Base-by-base conservation (phyloP, 1,140 invertebrate genomes). In the Papilio glaucus region DNA sequence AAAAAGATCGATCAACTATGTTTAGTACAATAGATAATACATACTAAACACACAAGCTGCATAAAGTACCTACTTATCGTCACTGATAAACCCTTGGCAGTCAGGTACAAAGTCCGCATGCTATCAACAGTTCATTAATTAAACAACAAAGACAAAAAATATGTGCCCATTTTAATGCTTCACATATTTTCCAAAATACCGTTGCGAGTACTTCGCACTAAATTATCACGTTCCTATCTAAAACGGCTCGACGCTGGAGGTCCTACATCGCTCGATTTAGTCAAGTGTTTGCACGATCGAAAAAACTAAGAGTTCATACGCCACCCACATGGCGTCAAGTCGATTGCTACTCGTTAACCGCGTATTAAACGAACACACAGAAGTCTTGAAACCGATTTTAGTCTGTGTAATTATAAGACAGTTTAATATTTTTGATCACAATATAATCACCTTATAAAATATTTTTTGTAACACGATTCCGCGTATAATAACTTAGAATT, bases 161-260 rank as follows among this genome's bases (percentile, higher is more conserved):
- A 13, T 53, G 21, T 24, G 2, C 29, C 29, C 49, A 57, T 12
- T 57, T 57, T 12, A 57, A 57, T 9, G 24, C 49, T 57, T 57
- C 9, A 57, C 49, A 57, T 10, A 57, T 57, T 57, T 57, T 18
- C 49, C 6, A 33, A 6, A 33, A 57, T 57, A 57, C 21, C 4
- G 10, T 24, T 24, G 21, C 45, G 13, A 10, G 29, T 4, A 61
- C 29, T 33, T 69, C 24, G 67, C 42, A n/a, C 15, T 26, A 42
- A 49, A 49, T 69, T 53, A 69, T 53, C 45, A 18, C 24, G 13
- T 33, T 15, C 15, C 42, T 21, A 37, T 53, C 41, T 69, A 69
- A 69, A 69, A 69, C 26, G 42, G 45, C 29, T 45, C 67, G n/a
- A 39, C 67, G 67, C 42, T 69, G 67, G 67, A 69, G 67, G 67